phyloP scores from a whole-genome alignment of 2,113 vertebrate genomes.

The Ciconia boyciana region DNA sequence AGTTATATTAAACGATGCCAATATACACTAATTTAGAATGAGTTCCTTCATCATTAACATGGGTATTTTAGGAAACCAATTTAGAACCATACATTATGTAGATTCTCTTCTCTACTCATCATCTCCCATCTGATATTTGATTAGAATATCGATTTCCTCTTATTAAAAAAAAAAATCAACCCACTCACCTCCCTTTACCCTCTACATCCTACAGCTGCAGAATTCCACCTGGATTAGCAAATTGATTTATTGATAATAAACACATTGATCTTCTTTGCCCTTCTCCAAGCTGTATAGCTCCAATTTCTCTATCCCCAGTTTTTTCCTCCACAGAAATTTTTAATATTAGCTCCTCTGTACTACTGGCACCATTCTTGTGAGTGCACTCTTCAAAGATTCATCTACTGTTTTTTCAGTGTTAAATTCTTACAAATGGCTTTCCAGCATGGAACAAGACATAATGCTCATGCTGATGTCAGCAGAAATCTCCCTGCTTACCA shows the following conservation, averaged over 20 bases:
- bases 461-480: constrained; percentile 33
- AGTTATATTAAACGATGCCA: constrained; percentile 56
- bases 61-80: constrained; percentile 52
- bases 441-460: background rate
- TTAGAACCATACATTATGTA: constrained; percentile 47
- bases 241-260: constrained; percentile 71
- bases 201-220: constrained; percentile 46
- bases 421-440: constrained; percentile 52
- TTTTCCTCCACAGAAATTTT: background rate
- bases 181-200: constrained; percentile 27
- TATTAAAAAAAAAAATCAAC: constrained; percentile 24
- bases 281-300: constrained; percentile 5
- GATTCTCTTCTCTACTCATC: constrained; percentile 4
- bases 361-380: background rate
- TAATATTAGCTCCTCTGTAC: background rate
- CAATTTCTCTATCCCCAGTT: background rate
- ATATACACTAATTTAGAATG: constrained; percentile 51
- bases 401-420: constrained; percentile 23
- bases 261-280: constrained; percentile 59
- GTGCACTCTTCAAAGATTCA: background rate
- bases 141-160: constrained; percentile 49
- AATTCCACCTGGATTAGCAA: constrained; percentile 56
- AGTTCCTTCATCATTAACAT: constrained; percentile 47
- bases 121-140: constrained; percentile 44
- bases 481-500: background rate